Base-by-base conservation (phyloP, 2,888 invertebrate genomes). In the Melanostoma scalare region DNA sequence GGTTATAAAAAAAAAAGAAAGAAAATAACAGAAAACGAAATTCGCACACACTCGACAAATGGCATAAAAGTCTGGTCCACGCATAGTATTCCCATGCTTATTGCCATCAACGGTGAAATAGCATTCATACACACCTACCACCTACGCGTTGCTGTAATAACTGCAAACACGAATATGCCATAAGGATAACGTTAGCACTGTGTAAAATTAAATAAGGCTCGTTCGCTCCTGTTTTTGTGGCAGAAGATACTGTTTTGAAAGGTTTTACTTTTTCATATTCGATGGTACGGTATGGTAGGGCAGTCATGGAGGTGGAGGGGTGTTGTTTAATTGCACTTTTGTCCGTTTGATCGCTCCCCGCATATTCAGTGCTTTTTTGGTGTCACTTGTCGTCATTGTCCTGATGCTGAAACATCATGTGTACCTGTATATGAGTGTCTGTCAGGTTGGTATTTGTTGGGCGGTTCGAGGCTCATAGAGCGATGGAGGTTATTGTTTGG, bases 311-410 rank as follows among this genome's bases (percentile, higher is more conserved):
- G 10, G 35, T 5, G 5, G 10, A 10, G n/a, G 31, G 61, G 79
- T 74, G 79, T 75, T 79, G 79, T 78, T 84, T 84, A 84, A 84
- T 84, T 84, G 84, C 84, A 79, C 79, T 84, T 74, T 84, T 84
- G 71, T 75, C 74, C 65, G 79, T 79, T 79, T 79, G 84, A 84
- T 74, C 73, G 79, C 60, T 48, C 55, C 40, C 52, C 48, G 44
- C 31, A 67, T 72, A 40, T 36, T n/a, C 9, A 3, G 9, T 58
- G 1, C 10, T 4, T 5, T 8, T 8, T 8, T 35, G 4, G 33
- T 46, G 60, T 31, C 55, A 44, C 3, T 71, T 30, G 40, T 63
- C 46, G 3, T 73, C 63, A 52, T 63, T 73, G 77, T 78, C 53
- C 74, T 63, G 60, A 69, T 74, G 58, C 69, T 42, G 46, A 6